Conservation (phyloP, 2,888 invertebrate genomes). For the Tipula vernalis region DNA sequence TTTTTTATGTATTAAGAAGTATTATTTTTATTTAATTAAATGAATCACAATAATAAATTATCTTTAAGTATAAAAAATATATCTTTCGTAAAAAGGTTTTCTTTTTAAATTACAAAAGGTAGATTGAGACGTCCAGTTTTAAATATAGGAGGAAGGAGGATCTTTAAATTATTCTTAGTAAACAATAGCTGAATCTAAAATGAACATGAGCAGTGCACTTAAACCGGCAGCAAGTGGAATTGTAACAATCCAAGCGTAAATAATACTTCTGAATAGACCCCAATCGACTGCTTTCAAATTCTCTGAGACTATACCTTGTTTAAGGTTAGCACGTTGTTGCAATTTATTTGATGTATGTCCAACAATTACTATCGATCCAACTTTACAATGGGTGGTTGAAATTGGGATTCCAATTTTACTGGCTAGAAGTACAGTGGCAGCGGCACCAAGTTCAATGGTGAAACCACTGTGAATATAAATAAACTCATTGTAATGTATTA, state of each 20-base stretch:
- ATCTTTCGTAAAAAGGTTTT: background rate
- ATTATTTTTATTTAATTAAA: background rate
- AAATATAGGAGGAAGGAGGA: background rate
- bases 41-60: background rate
- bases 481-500: background rate
- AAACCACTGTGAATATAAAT: conserved; percentile 57
- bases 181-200: conserved; percentile 19
- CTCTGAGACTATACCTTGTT: conserved; percentile 11
- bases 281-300: conserved; percentile 30
- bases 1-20: no score
- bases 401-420: conserved; percentile 95
- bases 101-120: background rate
- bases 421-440: conserved; percentile 89
- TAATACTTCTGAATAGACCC: conserved; percentile 66
- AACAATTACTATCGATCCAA: conserved; percentile 96
- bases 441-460: conserved; percentile 92
- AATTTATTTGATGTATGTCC: conserved; percentile 58
- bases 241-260: conserved; percentile 95
- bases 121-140: background rate
- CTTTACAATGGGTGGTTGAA: conserved; percentile 98
- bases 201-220: conserved; percentile 67
- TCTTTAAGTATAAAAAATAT: background rate
- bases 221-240: conserved; percentile 85
- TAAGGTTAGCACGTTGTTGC: conserved; percentile 47
- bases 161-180: background rate